Evolutionary conservation across 2,888 invertebrate genomes (phyloP).

Genomic region (Coelinius sp.): DNA sequence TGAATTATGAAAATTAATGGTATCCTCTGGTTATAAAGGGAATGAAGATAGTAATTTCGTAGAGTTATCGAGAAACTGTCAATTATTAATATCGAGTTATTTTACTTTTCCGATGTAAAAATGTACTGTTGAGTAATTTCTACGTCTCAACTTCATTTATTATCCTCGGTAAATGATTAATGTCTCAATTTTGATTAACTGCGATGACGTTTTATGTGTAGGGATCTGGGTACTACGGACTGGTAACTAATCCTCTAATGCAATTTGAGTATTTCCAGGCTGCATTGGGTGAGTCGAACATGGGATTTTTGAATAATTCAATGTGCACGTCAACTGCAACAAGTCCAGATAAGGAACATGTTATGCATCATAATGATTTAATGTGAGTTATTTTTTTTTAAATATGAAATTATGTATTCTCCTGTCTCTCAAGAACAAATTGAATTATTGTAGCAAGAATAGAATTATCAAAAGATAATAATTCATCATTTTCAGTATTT

Average conservation of each 20-base stretch:
- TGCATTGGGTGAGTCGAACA: slow-evolving; percentile 74
- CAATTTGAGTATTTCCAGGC: slow-evolving; percentile 73
- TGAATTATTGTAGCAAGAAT: background rate
- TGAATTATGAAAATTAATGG: background rate
- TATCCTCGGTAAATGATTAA: background rate
- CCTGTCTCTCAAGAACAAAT: background rate
- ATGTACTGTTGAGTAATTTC: background rate
- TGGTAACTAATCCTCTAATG: slow-evolving; percentile 63
- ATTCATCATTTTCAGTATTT: no score
- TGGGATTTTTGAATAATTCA: slow-evolving; percentile 72
- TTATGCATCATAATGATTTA: slow-evolving; percentile 66
- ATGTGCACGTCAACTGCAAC: slow-evolving; percentile 71
- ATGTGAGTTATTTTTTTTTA: slow-evolving; percentile 58
- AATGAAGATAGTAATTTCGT: background rate
- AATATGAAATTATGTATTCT: background rate
- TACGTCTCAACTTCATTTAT: background rate
- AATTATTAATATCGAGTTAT: background rate
- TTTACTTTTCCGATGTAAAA: background rate
- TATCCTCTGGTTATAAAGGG: background rate
- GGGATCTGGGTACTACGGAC: slow-evolving; percentile 2
- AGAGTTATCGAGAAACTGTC: background rate
- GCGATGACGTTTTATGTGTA: background rate
- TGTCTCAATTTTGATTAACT: background rate
- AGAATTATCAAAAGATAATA: no score
- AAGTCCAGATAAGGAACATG: slow-evolving; percentile 71